Conservation (phyloP, 2,797 vertebrate genomes). For the Sebastes dallii region DNA sequence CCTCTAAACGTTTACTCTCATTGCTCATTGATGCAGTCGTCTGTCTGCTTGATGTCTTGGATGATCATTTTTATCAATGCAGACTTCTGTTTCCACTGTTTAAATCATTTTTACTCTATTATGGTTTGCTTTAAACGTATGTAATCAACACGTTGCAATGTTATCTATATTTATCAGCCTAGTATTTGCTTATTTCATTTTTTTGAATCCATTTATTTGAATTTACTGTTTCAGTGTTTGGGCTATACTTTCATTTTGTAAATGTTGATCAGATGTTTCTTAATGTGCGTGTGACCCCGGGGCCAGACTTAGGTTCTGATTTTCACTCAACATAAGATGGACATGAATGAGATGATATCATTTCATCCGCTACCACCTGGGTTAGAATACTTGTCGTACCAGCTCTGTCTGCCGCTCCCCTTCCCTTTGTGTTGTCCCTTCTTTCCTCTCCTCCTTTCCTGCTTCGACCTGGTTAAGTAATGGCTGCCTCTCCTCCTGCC, state of each 20-base stretch:
- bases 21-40: conserved; percentile 24
- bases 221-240: conserved; percentile 18
- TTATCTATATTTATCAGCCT: conserved; percentile 14
- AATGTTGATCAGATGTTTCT: not conserved
- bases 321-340: conserved; percentile 2
- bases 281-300: not conserved
- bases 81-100: conserved; percentile 8
- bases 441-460: conserved; percentile 41
- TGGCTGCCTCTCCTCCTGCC: conserved; percentile 74
- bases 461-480: conserved; percentile 69
- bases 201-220: not conserved
- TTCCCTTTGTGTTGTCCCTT: conserved; percentile 64
- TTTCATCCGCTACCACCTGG: conserved; percentile 2
- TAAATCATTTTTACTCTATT: conserved; percentile 11
- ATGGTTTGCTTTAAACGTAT: conserved; percentile 1
- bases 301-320: not conserved
- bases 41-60: conserved; percentile 10
- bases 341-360: not conserved
- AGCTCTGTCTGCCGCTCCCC: conserved; percentile 54
- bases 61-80: conserved; percentile 19
- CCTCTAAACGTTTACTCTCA: conserved; percentile 40
- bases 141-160: not conserved
- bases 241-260: conserved; percentile 15
- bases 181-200: conserved; percentile 4
- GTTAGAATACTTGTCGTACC: conserved; percentile 31